Evolutionary conservation across 2,888 invertebrate species (phyloP).

Genomic region (Aphidius colemani): DNA sequence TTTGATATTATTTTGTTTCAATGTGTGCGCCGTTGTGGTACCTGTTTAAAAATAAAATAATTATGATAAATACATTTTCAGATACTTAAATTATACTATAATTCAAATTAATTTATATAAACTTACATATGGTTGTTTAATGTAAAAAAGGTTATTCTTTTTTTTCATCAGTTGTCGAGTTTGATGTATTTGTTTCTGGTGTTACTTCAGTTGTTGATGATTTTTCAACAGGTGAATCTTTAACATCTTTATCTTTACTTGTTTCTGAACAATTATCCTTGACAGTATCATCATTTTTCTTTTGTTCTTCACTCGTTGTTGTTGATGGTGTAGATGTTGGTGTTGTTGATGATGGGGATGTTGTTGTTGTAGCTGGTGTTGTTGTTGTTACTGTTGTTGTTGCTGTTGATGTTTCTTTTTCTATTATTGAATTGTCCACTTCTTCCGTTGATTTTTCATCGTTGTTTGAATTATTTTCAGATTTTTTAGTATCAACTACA

Average conservation of each 20-base stretch:
- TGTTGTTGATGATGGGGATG: no score
- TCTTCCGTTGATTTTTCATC: slow-evolving; percentile 51
- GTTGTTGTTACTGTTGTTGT: no score
- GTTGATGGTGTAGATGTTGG: no score
- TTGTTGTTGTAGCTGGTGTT: no score
- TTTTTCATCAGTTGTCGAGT: slow-evolving; percentile 49
- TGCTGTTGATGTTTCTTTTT: slow-evolving; percentile 30
- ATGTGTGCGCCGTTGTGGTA: slow-evolving; percentile 54
- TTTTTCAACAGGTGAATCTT: slow-evolving; percentile 45
- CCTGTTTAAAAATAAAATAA: slow-evolving; percentile 38
- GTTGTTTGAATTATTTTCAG: slow-evolving; percentile 49
- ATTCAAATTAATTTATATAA: background rate
- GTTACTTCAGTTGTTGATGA: slow-evolving; percentile 40
- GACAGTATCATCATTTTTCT: slow-evolving; percentile 45
- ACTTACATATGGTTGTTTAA: slow-evolving; percentile 2
- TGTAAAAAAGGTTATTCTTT: slow-evolving; percentile 49
- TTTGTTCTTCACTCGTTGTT: slow-evolving; percentile 39
- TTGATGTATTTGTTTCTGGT: slow-evolving; percentile 48
- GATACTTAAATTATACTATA: background rate
- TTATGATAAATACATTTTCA: slow-evolving; percentile 7
- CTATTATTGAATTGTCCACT: slow-evolving; percentile 47
- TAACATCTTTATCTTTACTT: slow-evolving; percentile 57
- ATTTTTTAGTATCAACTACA: slow-evolving; percentile 36
- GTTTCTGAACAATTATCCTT: slow-evolving; percentile 53
- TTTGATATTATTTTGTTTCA: slow-evolving; percentile 48